These are phyloP conservation scores for Trypoxylus dichotomus DNA, from an alignment of 1,140 invertebrate species.

Conservation along the genomic window DNA sequence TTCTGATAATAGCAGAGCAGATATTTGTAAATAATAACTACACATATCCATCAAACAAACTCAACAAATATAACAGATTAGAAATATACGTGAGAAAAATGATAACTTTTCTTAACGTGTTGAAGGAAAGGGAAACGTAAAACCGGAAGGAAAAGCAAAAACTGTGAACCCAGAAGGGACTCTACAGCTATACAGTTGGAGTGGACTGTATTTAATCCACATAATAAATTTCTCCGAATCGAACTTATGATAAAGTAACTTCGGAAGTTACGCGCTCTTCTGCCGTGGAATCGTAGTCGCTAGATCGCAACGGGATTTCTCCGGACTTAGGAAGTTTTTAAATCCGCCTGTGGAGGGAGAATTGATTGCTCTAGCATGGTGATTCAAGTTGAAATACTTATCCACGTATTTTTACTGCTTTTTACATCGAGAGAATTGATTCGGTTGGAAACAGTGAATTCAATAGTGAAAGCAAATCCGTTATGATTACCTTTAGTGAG, in stretches of 20 bases:
- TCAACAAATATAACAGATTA: not conserved
- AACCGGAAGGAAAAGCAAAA: not conserved
- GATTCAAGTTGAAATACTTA: not conserved
- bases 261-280: not conserved
- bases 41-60: no score
- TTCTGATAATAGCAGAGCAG: no score
- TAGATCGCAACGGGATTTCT: not conserved
- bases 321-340: not conserved
- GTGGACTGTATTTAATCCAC: not conserved
- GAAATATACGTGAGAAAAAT: not conserved
- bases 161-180: not conserved
- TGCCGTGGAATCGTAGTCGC: not conserved
- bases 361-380: not conserved
- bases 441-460: not conserved
- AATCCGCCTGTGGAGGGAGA: not conserved
- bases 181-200: not conserved
- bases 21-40: no score
- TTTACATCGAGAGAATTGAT: not conserved
- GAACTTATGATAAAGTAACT: slow-evolving; percentile 7
- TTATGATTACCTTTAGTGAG: not conserved
- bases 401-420: not conserved
- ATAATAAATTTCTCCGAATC: slow-evolving; percentile 4
- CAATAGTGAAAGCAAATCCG: not conserved
- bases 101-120: not conserved
- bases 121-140: not conserved